Evolutionary conservation across 1,140 invertebrate species (phyloP).

Genomic region (Eulimnadia texana): DNA sequence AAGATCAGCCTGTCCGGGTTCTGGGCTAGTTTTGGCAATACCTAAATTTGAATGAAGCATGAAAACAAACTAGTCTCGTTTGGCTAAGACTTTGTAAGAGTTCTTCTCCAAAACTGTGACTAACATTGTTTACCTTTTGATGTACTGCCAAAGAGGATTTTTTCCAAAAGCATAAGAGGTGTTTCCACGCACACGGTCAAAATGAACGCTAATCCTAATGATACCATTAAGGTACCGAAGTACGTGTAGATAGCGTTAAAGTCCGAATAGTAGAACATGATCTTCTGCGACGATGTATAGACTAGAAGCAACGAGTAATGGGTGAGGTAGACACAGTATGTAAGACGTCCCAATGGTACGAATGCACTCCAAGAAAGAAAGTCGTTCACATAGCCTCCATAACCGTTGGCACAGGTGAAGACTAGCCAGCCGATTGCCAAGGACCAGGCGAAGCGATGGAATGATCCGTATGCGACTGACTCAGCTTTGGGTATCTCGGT

Average conservation of each 20-base stretch:
- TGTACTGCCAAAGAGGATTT: conserved; percentile 15
- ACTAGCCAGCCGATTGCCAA: conserved; percentile 33
- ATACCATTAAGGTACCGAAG: conserved; percentile 1
- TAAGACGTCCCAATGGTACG: conserved; percentile 67
- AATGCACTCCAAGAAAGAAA: conserved; percentile 62
- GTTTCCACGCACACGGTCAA: conserved; percentile 7
- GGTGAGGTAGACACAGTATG: conserved; percentile 78
- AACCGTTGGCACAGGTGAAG: conserved; percentile 34
- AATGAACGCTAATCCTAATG: conserved; percentile 6
- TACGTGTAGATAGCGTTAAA: background rate
- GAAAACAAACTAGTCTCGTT: no score
- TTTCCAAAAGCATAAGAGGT: conserved; percentile 13
- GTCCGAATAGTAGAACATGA: conserved; percentile 40
- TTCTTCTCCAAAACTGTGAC: no score
- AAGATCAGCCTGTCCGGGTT: no score
- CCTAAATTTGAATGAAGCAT: no score
- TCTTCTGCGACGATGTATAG: conserved; percentile 57
- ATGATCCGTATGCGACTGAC: conserved; percentile 27
- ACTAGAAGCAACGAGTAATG: conserved; percentile 70
- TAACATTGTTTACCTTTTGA: no score
- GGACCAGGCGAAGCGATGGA: conserved; percentile 30
- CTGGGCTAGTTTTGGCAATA: no score
- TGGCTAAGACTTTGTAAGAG: no score
- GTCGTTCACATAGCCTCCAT: conserved; percentile 41
- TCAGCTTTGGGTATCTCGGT: conserved; percentile 38